Evolutionary conservation across 92 coral and sea anemone genomes (phyloP).

Genomic region (Galaxea fascicularis): DNA sequence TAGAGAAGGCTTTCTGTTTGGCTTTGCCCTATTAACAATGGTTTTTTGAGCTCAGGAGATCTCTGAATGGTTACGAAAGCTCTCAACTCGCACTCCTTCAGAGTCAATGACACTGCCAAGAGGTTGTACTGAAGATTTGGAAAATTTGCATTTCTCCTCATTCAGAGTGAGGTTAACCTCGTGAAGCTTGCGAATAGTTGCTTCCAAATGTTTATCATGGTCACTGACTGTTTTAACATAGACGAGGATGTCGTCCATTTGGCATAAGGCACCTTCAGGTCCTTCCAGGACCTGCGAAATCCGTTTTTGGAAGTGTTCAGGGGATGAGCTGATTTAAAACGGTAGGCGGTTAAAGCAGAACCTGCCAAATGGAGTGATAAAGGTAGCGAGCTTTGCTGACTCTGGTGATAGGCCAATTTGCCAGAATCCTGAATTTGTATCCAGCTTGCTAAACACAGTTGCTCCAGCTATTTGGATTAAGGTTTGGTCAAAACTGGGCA

Average conservation of each 20-base stretch:
- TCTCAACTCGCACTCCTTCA: constrained; percentile 23
- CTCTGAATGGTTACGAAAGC: constrained; percentile 29
- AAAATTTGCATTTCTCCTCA: constrained; percentile 7
- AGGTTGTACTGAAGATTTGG: constrained; percentile 19
- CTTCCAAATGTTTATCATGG: constrained; percentile 2
- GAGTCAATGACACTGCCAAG: constrained; percentile 5
- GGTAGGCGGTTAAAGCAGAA: constrained; percentile 50
- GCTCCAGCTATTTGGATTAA: constrained; percentile 46
- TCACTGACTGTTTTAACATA: constrained; percentile 13
- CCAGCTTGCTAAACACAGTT: constrained; percentile 50
- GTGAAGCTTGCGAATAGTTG: constrained; percentile 7
- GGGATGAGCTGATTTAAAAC: constrained; percentile 45
- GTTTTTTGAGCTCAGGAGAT: constrained; percentile 1
- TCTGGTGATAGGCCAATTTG: too few species aligned
- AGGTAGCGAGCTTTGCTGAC: too few species aligned
- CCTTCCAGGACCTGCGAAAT: constrained; percentile 55
- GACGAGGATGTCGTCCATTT: constrained; percentile 49
- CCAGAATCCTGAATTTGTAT: constrained; percentile 62
- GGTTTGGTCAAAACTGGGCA: constrained; percentile 43
- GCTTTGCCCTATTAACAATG: not conserved
- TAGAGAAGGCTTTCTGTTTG: constrained; percentile 35
- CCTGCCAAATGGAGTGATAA: constrained; percentile 40
- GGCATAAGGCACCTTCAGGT: constrained; percentile 33
- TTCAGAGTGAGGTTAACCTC: constrained; percentile 20
- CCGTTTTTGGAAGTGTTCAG: constrained; percentile 56